These are phyloP conservation scores for Sitta europaea DNA, from an alignment of 2,113 vertebrate genomes.

Conservation along the genomic window DNA sequence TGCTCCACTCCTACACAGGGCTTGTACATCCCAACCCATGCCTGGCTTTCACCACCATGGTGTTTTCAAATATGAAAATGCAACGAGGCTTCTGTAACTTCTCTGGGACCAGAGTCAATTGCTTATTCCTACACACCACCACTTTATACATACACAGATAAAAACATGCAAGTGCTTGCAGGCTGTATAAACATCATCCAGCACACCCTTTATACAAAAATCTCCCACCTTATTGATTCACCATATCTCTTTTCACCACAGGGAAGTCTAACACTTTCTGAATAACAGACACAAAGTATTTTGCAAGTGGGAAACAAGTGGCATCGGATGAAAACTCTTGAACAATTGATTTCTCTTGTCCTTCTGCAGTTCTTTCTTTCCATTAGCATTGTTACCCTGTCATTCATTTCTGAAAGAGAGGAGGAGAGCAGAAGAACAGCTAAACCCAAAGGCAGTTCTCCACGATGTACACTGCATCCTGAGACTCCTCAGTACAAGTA, in stretches of 20 bases:
- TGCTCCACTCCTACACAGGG: not conserved
- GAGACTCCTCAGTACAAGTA: not conserved
- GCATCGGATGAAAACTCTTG: not conserved
- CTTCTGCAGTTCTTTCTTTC: not conserved
- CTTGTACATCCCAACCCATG: not conserved
- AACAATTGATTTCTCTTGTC: not conserved
- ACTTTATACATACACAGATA: not conserved
- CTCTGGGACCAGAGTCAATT: not conserved
- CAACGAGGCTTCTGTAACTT: not conserved
- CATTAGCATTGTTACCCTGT: not conserved
- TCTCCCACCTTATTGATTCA: not conserved
- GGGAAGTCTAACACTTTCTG: not conserved
- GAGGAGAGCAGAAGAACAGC: not conserved
- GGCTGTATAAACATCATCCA: not conserved
- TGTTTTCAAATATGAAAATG: not conserved
- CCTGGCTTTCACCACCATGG: accelerated
- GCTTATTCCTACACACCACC: not conserved
- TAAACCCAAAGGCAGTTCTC: not conserved
- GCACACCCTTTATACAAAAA: not conserved
- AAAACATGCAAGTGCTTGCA: not conserved
- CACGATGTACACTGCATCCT: not conserved
- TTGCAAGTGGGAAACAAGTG: not conserved
- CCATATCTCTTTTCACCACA: not conserved
- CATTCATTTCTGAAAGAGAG: not conserved
- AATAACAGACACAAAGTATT: not conserved